Conservation (phyloP, 2,888 invertebrate species). For the Augiades crinisus region DNA sequence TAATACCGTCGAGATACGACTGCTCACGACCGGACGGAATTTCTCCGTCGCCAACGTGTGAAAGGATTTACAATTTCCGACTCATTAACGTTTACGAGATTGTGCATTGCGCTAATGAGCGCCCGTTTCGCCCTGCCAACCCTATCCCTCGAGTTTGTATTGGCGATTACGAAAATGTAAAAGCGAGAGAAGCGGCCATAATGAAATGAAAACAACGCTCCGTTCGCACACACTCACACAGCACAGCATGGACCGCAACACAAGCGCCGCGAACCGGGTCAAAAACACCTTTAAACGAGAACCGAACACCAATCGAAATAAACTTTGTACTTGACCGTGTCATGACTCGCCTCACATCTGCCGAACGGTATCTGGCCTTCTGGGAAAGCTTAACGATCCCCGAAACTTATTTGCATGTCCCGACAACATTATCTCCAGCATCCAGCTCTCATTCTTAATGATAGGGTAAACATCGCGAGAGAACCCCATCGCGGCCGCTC, state of each 20-base stretch:
- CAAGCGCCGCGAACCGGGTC: slow-evolving; percentile 69
- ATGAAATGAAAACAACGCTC: slow-evolving; percentile 74
- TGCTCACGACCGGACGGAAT: slow-evolving; percentile 39
- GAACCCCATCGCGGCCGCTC: slow-evolving; percentile 65
- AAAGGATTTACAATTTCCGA: slow-evolving; percentile 28
- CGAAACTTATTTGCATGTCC: slow-evolving; percentile 77
- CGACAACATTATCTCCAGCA: slow-evolving; percentile 64
- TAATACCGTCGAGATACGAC: slow-evolving; percentile 34
- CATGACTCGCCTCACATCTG: slow-evolving; percentile 71
- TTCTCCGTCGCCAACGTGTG: slow-evolving; percentile 25
- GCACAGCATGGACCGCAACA: slow-evolving; percentile 31
- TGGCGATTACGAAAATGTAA: slow-evolving; percentile 76
- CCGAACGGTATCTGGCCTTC: slow-evolving; percentile 76
- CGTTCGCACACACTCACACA: slow-evolving; percentile 58
- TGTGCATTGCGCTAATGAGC: slow-evolving; percentile 14
- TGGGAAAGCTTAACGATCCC: slow-evolving; percentile 75
- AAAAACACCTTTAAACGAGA: slow-evolving; percentile 78
- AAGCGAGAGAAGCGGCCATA: slow-evolving; percentile 74
- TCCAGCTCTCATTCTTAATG: slow-evolving; percentile 62
- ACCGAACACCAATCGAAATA: slow-evolving; percentile 72
- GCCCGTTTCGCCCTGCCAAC: slow-evolving; percentile 46
- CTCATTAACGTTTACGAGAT: slow-evolving; percentile 10
- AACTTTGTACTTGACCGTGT: slow-evolving; percentile 75
- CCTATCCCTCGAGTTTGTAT: slow-evolving; percentile 63
- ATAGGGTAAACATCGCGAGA: slow-evolving; percentile 69